Evolutionary conservation across 2,888 invertebrate genomes (phyloP).

Genomic region (Ormyrus rosae): DNA sequence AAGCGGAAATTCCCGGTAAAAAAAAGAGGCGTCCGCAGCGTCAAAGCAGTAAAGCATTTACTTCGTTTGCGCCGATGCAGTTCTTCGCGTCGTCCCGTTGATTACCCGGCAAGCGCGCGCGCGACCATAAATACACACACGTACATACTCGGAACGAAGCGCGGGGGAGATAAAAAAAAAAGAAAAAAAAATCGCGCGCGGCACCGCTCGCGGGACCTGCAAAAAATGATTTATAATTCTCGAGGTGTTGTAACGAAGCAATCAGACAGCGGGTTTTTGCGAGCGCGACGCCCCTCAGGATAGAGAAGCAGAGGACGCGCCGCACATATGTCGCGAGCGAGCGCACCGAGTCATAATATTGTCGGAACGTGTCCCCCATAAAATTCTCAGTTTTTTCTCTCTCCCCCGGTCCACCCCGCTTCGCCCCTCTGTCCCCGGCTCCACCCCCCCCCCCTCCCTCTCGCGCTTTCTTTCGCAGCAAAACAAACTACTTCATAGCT

Average conservation of each 20-base stretch:
- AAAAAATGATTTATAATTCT: constrained; percentile 57
- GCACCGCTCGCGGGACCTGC: not conserved
- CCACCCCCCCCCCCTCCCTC: too few species aligned
- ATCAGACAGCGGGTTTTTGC: constrained; percentile 49
- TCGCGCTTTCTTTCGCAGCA: too few species aligned
- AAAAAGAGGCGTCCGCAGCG: too few species aligned
- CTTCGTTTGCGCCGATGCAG: constrained; percentile 8
- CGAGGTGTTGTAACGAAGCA: constrained; percentile 55
- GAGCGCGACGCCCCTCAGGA: not conserved
- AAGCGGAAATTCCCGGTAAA: not conserved
- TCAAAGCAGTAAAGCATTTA: constrained; percentile 1
- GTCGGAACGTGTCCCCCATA: constrained; percentile 53
- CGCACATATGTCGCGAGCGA: constrained; percentile 34
- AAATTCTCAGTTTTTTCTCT: constrained; percentile 17
- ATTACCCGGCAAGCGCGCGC: constrained; percentile 13
- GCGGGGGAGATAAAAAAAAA: not conserved
- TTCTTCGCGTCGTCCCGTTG: constrained; percentile 32
- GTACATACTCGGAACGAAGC: not conserved
- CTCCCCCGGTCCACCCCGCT: not conserved
- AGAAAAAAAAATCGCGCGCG: too few species aligned
- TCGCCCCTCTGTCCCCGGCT: not conserved
- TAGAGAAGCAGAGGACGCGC: constrained; percentile 39
- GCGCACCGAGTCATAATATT: constrained; percentile 58
- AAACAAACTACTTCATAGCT: too few species aligned
- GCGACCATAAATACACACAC: not conserved